Evolutionary conservation across 2,888 invertebrate genomes (phyloP), one percentile per base, ranked within the genome.

Genomic region (Pristionchus fissidentatus): DNA sequence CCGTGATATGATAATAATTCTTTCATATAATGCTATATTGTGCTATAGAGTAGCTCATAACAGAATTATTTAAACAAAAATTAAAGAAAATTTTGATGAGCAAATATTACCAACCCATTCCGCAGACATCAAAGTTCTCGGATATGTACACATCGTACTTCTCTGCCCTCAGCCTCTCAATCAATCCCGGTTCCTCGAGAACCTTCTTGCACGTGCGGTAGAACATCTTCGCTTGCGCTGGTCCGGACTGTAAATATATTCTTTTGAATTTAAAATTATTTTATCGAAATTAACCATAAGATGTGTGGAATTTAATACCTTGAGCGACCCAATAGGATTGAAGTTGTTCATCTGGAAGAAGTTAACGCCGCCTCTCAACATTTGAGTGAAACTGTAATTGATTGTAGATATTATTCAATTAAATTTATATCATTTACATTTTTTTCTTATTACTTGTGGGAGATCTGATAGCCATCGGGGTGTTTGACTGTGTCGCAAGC

Each of bases 271-370:
- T n/a, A n/a, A n/a, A 38, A n/a, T 57, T 1, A 57, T n/a, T n/a
- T 8, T 26, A 26, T 2, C n/a, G 3, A 3, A 3, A 26, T n/a
- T 8, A n/a, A n/a, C n/a, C 29, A 5, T 57, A 3, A 13, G 29
- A 57, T 5, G 52, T 52, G 7, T n/a, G 29, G 26, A 2, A 57
- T 10, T 57, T 3, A 3, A 60, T 22, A 70, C 70, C 43, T 32
- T 41, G 43, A 70, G 43, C 4, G 70, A 26, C n/a, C 15, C 70
- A 1, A 70, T 41, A 2, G 70, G 70, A 15, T 70, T 41, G 43
- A 70, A 70, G 15, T 70, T 70, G 41, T 41, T 70, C 70, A 43
- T 29, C 3, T 22, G 38, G 70, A 70, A 70, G 41, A 70, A 70
- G 43, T 70, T 70, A n/a, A 43, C 3, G 1, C 70, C 70, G 22